Base-by-base conservation (phyloP, 1,140 invertebrate species). In the Muscidifurax raptorellus region DNA sequence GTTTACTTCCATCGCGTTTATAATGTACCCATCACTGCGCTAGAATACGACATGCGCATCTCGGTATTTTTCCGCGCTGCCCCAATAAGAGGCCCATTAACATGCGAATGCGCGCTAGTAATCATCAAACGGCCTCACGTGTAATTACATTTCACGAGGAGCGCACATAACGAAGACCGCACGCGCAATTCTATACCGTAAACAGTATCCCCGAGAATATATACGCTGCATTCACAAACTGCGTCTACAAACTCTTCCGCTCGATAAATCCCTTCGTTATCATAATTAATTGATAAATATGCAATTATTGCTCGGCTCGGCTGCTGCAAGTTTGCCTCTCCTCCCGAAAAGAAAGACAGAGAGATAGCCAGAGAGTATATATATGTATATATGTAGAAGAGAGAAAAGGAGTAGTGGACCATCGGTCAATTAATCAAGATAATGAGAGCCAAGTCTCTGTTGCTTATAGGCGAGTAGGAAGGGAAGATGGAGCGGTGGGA, bases 351-450 rank as follows among this genome's bases (percentile, higher is more conserved):
- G 80, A 82, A 13, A 36, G 80, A 36, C 7, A 67, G 64, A 80
- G 66, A 28, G 36, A 40, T n/a, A 47, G 27, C 12, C n/a, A 22
- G 32, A 76, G 71, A 6, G 47, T 2, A 12, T 7, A 22, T 59
- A 18, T 59, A 59, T 18, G 52, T 59, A 59, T 59, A 59, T n/a
- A 59, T 10, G 9, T 40, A 32, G 52, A 44, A 22, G 44, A 66
- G 75, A 78, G 71, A 86, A 74, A 86, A 88, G 87, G 85, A 84
- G 78, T 72, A 82, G 82, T 85, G 89, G 90, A 86, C 90, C 89
- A 92, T 93, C 91, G 91, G 92, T 93, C 92, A 92, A 93, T 93
- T 92, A 93, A 93, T 93, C 92, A 92, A 92, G 91, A 92, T 93
- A 93, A 92, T 92, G 91, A 92, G 90, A 89, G 90, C 87, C 87